Evolutionary conservation across 2,797 vertebrate genomes (phyloP).

Genomic region (Sebastes cheni): DNA sequence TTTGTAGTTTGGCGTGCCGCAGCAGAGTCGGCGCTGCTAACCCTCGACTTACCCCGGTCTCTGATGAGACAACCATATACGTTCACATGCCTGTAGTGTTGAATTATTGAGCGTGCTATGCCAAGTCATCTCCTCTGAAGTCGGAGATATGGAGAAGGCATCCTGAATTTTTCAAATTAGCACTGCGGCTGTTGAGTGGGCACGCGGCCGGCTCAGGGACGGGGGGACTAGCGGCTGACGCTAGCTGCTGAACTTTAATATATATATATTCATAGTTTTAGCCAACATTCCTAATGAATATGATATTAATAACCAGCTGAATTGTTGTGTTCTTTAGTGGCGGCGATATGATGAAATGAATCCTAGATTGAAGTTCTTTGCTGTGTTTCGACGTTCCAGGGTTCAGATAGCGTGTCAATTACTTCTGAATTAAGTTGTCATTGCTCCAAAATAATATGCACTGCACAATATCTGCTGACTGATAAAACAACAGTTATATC

Average conservation of each 20-base stretch:
- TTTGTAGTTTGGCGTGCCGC: constrained; percentile 76
- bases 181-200: constrained; percentile 46
- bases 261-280: background rate
- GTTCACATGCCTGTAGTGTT: constrained; percentile 71
- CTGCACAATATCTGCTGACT: background rate
- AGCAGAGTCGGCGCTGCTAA: constrained; percentile 65
- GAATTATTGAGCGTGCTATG: constrained; percentile 75
- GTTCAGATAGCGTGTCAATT: background rate
- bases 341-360: background rate
- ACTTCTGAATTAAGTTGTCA: background rate
- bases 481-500: constrained; percentile 18
- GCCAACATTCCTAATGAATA: background rate
- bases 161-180: constrained; percentile 69
- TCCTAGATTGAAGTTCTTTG: background rate
- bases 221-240: background rate
- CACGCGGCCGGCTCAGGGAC: background rate
- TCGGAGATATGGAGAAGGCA: constrained; percentile 56
- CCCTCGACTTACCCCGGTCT: constrained; percentile 75
- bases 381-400: background rate
- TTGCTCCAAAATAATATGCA: background rate
- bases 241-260: background rate
- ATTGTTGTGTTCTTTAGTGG: background rate
- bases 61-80: constrained; percentile 71
- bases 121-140: constrained; percentile 75
- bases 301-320: background rate